Percentiles rank a stretch among this genome's conserved stretches.
Conservation (phyloP, 2,888 invertebrate species). For the Synanthedon tipuliformis region DNA sequence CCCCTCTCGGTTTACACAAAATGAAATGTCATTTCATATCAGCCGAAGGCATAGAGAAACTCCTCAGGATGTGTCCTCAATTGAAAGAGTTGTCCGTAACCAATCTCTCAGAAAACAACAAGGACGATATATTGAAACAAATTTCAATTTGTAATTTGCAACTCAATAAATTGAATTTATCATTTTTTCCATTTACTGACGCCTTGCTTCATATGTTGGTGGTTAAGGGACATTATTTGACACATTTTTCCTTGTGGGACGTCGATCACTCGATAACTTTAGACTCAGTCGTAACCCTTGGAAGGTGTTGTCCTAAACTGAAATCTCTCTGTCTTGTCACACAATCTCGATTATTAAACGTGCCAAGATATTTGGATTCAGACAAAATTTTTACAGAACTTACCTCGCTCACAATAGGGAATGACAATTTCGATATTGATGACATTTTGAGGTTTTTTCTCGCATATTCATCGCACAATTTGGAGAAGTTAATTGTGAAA, state of each 20-base stretch:
- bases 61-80: slow-evolving; percentile 54
- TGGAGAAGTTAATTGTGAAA: slow-evolving; percentile 49
- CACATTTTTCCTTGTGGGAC: slow-evolving; percentile 60
- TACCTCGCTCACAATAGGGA: slow-evolving; percentile 48
- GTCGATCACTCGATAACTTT: slow-evolving; percentile 50
- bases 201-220: slow-evolving; percentile 45
- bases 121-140: slow-evolving; percentile 54
- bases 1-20: slow-evolving; percentile 52
- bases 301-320: slow-evolving; percentile 51
- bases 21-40: slow-evolving; percentile 61
- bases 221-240: slow-evolving; percentile 50
- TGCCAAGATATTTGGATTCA: slow-evolving; percentile 42
- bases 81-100: slow-evolving; percentile 54
- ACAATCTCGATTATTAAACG: slow-evolving; percentile 43
- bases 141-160: slow-evolving; percentile 44
- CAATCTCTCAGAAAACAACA: slow-evolving; percentile 52
- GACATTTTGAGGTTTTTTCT: slow-evolving; percentile 48
- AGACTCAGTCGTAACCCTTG: slow-evolving; percentile 47
- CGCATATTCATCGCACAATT: slow-evolving; percentile 34
- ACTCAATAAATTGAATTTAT: slow-evolving; percentile 46
- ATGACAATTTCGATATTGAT: slow-evolving; percentile 50
- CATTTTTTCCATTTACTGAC: slow-evolving; percentile 55
- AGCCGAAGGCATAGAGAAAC: slow-evolving; percentile 47
- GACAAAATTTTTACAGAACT: slow-evolving; percentile 44
- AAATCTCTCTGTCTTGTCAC: slow-evolving; percentile 51